Evolutionary conservation across 2,797 vertebrate genomes (phyloP).

Genomic region (Muscicapa comitata): DNA sequence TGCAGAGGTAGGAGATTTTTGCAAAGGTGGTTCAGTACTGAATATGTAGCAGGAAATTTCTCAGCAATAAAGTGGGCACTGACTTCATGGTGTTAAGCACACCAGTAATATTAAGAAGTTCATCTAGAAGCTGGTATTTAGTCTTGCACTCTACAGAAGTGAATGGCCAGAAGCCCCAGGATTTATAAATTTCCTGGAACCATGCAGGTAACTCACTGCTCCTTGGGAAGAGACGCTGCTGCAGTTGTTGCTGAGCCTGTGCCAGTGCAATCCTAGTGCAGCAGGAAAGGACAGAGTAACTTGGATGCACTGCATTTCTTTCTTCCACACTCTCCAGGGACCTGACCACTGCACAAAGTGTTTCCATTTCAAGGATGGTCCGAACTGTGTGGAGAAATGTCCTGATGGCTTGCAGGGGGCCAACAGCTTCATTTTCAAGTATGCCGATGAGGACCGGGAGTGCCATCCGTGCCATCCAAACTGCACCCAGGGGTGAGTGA

Average conservation of each 20-base stretch:
- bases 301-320: not conserved
- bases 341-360: conserved; percentile 93
- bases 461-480: conserved; percentile 94
- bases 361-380: conserved; percentile 94
- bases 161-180: not conserved
- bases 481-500: conserved; percentile 93
- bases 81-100: not conserved
- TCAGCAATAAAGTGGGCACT: fast-evolving
- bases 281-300: not conserved
- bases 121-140: not conserved
- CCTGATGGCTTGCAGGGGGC: conserved; percentile 93
- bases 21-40: not conserved
- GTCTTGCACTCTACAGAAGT: not conserved
- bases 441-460: conserved; percentile 90
- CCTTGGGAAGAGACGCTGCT: not conserved
- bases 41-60: not conserved
- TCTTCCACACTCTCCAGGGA: conserved; percentile 75
- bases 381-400: conserved; percentile 96
- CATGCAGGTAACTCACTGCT: not conserved
- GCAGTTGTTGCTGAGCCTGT: not conserved
- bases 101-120: not conserved
- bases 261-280: not conserved
- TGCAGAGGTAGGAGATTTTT: not conserved
- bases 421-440: conserved; percentile 97
- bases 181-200: not conserved